A percentile compares a stretch with the other conserved stretches of the same genome.
Conservation (phyloP, 2,113 vertebrate genomes). For the Mus pahari region DNA sequence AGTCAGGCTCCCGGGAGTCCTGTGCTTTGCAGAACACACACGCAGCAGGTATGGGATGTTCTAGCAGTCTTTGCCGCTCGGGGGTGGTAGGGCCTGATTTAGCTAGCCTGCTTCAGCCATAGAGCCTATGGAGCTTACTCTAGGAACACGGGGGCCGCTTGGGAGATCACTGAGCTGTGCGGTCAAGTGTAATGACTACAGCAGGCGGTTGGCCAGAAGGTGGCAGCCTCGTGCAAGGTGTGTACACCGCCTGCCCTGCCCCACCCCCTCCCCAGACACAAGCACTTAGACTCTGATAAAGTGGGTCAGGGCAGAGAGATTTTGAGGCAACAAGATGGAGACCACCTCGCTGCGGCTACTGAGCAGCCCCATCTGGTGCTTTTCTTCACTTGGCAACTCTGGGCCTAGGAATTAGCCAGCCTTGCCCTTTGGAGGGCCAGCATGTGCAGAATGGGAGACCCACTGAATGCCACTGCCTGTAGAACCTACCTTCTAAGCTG, state of each 20-base stretch:
- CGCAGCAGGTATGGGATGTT: not conserved
- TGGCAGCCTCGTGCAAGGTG: not conserved
- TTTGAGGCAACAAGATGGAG: not conserved
- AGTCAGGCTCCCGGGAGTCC: not conserved
- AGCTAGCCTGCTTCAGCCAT: not conserved
- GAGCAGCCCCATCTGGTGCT: not conserved
- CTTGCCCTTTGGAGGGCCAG: too few species aligned
- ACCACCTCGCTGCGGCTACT: not conserved
- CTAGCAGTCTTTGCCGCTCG: not conserved
- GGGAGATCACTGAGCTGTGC: not conserved
- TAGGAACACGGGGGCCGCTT: not conserved
- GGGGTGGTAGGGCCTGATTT: not conserved
- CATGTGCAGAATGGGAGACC: not conserved
- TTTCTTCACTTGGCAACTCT: not conserved
- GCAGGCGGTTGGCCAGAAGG: not conserved
- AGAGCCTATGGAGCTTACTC: not conserved
- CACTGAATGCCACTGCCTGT: fast-evolving
- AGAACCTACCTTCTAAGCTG: not conserved
- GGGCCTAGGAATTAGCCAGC: not conserved
- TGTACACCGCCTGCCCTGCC: not conserved
- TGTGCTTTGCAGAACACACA: not conserved
- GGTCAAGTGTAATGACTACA: too few species aligned
- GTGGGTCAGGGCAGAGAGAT: not conserved
- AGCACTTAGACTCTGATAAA: not conserved
- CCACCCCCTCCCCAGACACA: not conserved